Evolutionary conservation across 2,113 vertebrate species (phyloP).

Genomic region (Xenopus laevis): DNA sequence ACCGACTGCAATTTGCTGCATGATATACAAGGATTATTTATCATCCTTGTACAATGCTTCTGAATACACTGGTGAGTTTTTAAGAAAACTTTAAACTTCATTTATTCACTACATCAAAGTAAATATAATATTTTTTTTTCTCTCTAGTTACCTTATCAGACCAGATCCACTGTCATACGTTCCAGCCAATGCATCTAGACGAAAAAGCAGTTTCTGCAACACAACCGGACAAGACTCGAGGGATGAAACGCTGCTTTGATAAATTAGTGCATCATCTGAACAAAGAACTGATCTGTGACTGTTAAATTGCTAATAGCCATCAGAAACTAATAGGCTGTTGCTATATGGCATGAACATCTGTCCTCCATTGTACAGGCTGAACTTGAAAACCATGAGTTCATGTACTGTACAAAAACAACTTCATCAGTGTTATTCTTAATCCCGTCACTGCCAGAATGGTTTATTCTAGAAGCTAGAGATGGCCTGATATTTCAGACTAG

Average conservation of each 20-base stretch:
- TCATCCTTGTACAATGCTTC: no score
- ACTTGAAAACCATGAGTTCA: not conserved
- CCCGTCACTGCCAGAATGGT: not conserved
- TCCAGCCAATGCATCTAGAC: conserved; percentile 62
- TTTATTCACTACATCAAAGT: no score
- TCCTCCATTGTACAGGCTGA: not conserved
- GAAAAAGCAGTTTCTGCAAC: conserved; percentile 66
- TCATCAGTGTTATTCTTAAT: conserved; percentile 18
- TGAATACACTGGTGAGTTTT: no score
- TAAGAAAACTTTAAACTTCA: no score
- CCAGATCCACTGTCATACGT: conserved; percentile 74
- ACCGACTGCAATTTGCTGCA: no score
- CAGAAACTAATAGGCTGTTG: conserved; percentile 36
- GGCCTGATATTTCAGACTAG: not conserved
- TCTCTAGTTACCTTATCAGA: conserved; percentile 70
- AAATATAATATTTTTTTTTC: conserved; percentile 8
- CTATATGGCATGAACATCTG: conserved; percentile 14
- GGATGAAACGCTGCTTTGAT: conserved; percentile 75
- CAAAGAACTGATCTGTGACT: conserved; percentile 50
- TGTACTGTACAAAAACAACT: conserved; percentile 2
- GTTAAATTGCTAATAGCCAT: conserved; percentile 51
- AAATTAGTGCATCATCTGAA: conserved; percentile 27
- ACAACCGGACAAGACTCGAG: conserved; percentile 61
- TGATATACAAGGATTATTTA: no score
- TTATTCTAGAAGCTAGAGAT: not conserved